Evolutionary conservation across 2,797 vertebrate species (phyloP).

Genomic region (Heterohyrax brucei): DNA sequence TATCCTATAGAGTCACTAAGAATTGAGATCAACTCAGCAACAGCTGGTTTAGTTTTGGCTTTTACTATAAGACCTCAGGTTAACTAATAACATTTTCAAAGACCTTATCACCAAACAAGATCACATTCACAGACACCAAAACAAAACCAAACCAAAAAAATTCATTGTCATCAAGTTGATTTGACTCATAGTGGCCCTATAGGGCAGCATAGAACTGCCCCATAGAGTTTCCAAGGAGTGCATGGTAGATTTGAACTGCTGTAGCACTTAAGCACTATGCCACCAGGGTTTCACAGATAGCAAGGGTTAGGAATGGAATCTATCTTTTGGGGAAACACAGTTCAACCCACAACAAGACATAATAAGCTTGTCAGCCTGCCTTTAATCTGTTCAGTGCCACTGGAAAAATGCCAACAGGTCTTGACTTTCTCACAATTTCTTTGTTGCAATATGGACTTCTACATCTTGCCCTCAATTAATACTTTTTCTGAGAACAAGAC

Average conservation of each 20-base stretch:
- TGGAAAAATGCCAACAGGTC: background rate
- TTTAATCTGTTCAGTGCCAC: background rate
- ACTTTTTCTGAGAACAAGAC: background rate
- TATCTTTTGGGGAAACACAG: background rate
- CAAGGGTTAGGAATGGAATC: background rate
- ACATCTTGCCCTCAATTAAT: background rate
- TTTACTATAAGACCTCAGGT: background rate
- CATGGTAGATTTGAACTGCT: no score
- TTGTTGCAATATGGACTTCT: background rate
- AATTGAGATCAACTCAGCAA: no score
- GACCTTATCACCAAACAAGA: background rate
- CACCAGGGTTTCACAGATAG: background rate
- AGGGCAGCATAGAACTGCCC: no score
- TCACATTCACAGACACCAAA: background rate
- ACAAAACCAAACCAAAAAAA: no score
- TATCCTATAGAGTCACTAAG: no score
- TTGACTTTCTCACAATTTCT: background rate
- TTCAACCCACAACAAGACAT: background rate
- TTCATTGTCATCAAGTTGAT: no score
- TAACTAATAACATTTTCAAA: background rate
- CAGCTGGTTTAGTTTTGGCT: no score
- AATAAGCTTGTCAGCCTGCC: background rate
- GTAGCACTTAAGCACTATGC: no score
- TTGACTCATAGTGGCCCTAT: no score
- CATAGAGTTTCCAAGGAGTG: no score